phyloP scores from a whole-genome alignment of 37 sponge, comb jelly and placozoan species.

The Lycopodina hypogea region DNA sequence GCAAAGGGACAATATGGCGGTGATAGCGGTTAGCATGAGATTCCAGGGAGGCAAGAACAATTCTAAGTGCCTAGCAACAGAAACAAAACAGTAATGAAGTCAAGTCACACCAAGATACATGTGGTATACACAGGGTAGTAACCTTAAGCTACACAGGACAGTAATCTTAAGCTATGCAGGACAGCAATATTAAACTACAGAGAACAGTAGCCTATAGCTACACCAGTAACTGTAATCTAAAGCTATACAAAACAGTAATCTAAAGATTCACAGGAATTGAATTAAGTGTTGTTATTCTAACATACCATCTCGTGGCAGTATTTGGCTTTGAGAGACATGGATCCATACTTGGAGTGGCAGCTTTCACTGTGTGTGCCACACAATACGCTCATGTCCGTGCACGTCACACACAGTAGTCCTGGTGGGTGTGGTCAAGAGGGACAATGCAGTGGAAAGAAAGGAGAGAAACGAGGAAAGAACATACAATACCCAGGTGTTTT shows the following conservation, averaged over 20 bases:
- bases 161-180: too few species aligned
- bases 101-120: too few species aligned
- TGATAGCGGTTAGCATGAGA: conserved; percentile 86
- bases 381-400: conserved; percentile 93
- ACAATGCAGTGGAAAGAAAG: neutral
- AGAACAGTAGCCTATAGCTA: too few species aligned
- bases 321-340: conserved; percentile 65
- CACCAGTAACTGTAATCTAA: too few species aligned
- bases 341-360: conserved; percentile 92
- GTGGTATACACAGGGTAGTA: too few species aligned
- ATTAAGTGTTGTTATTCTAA: too few species aligned
- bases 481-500: too few species aligned
- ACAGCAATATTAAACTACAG: too few species aligned
- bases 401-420: conserved; percentile 95
- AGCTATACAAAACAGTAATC: too few species aligned
- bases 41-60: conserved; percentile 71
- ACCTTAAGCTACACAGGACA: too few species aligned
- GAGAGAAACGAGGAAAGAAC: neutral
- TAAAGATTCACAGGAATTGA: too few species aligned
- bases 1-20: conserved; percentile 81
- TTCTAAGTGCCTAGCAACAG: conserved; percentile 66
- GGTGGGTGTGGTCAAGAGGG: neutral
- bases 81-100: too few species aligned
- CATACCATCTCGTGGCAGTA: conserved; percentile 91
- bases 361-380: conserved; percentile 89